Base-by-base conservation (phyloP, 2,113 vertebrate species). In the Ctenodactylus gundi region DNA sequence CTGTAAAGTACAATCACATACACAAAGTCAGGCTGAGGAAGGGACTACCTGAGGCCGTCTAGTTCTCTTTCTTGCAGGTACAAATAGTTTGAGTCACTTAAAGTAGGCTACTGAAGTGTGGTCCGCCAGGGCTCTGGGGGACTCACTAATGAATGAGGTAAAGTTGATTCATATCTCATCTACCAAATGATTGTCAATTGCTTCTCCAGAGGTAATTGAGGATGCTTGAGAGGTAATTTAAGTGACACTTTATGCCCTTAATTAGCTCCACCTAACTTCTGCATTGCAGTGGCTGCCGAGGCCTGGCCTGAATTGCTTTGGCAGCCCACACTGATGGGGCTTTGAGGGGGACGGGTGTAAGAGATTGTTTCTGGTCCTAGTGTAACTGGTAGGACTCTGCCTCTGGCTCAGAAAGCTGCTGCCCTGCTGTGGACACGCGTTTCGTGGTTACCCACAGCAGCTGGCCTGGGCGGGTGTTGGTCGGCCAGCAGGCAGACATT, bases 131-230 rank as follows among this genome's bases (percentile, higher is more conserved):
- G 53, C 94, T 94, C 89, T 67, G 51, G 67, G 91, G 96, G 89
- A 72, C 44, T 53, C 1, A 1, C 51, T 94, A 96, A 96, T 97
- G 95, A 97, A 96, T 93, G 82, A 90, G 91, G 89, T 58, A 81
- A 95, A 95, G 94, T 93, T 80, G 88, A 94, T 96, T 97, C 95
- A 95, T 96, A 85, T 46, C 96, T 94, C 90, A 82, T 36, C 44
- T n/a, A 94, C 81, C 5, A 46, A 85, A 92, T 90, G 94, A 95
- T 96, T 96, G 95, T 94, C 96, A 96, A 96, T 97, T 88, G 95
- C 96, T 94, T 62, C 95, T 97, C 90, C 94, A 72, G 36, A 93
- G 92, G 96, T 96, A 97, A 97, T 96, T 96, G 97, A 97, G 95
- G 94, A 92, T 88, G 88, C 96, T 96, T 73, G 81, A 92, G 91